These are phyloP conservation scores for Rhinoraja longicauda DNA, from an alignment of 2,797 vertebrate genomes.

Conservation along the genomic window DNA sequence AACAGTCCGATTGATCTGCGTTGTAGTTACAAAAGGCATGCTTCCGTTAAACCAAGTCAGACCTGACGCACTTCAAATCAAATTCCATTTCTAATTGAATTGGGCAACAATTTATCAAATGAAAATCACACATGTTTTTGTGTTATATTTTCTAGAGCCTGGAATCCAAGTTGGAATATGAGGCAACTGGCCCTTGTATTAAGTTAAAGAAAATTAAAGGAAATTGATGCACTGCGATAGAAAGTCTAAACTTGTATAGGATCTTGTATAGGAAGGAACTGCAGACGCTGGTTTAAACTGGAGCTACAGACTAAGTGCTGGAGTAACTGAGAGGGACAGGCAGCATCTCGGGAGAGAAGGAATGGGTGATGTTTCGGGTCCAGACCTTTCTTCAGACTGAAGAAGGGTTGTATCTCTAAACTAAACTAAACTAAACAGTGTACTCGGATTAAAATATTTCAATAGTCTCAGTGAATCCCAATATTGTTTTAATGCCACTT, in stretches of 20 bases:
- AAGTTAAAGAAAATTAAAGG: neutral
- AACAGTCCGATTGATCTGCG: conserved; percentile 16
- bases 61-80: conserved; percentile 28
- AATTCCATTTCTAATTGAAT: conserved; percentile 36
- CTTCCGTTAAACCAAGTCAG: conserved; percentile 33
- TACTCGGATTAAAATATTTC: neutral
- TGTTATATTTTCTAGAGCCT: neutral
- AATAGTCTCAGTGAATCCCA: neutral
- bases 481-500: neutral
- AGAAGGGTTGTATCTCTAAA: no score
- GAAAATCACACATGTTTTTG: conserved; percentile 22
- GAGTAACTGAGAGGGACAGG: no score
- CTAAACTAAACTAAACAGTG: neutral
- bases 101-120: conserved; percentile 34
- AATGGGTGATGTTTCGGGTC: no score
- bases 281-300: no score
- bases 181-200: neutral
- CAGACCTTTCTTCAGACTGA: no score
- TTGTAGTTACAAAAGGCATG: conserved; percentile 14
- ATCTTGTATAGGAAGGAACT: neutral
- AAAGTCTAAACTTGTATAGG: neutral
- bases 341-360: no score
- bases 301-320: no score
- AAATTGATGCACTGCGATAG: conserved; percentile 7
- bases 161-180: neutral